Evolutionary conservation across 2,113 vertebrate genomes (phyloP).

Genomic region (Hipposideros armiger): DNA sequence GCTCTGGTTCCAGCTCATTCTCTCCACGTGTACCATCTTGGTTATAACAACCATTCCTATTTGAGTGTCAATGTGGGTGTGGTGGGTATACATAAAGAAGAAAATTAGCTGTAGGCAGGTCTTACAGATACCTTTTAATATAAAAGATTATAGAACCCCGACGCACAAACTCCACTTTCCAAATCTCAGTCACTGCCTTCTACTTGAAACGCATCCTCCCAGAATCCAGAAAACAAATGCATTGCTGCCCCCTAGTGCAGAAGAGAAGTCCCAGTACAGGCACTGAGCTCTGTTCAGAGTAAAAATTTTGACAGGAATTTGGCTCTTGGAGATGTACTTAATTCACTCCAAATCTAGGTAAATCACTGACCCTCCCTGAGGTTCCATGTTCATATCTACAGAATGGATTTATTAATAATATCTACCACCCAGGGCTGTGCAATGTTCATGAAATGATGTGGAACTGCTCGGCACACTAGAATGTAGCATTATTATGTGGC

Average conservation of each 20-base stretch:
- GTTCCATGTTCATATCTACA: background rate
- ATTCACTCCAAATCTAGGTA: background rate
- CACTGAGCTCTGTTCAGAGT: background rate
- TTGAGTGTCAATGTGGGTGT: background rate
- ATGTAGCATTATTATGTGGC: background rate
- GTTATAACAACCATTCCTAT: background rate
- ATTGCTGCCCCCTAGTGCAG: constrained; percentile 73
- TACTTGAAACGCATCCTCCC: accelerated
- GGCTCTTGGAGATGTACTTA: background rate
- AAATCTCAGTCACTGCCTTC: background rate
- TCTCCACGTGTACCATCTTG: background rate
- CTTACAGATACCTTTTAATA: background rate
- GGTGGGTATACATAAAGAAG: background rate
- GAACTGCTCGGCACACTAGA: background rate
- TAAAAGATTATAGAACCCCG: background rate
- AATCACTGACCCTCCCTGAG: background rate
- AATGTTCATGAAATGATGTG: background rate
- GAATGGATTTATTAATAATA: background rate
- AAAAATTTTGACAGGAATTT: background rate
- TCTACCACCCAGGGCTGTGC: background rate
- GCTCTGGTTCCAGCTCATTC: background rate
- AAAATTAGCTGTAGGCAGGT: background rate
- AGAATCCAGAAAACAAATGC: constrained; percentile 36
- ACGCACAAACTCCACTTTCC: background rate
- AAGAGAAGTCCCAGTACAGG: background rate